Evolutionary conservation across 2,113 vertebrate species (phyloP).

Genomic region (Planiliza haematocheilus): DNA sequence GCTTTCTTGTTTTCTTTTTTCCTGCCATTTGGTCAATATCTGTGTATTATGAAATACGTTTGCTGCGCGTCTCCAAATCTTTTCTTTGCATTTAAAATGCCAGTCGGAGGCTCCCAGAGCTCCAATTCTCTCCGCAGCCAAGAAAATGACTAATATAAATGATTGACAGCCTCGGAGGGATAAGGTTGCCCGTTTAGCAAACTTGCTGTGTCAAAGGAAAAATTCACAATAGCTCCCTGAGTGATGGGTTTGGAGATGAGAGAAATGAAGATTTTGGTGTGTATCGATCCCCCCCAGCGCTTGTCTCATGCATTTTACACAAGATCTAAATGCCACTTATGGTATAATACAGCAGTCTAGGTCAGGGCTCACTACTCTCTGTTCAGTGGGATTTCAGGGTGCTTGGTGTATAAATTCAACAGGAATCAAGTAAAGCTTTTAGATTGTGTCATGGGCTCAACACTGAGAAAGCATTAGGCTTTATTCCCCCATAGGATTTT

Average conservation of each 20-base stretch:
- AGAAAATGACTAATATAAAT: slow-evolving; percentile 78
- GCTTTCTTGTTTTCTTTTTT: slow-evolving; percentile 62
- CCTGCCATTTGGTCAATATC: slow-evolving; percentile 61
- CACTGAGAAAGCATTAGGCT: slow-evolving; percentile 39
- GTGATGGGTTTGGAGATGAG: slow-evolving; percentile 65
- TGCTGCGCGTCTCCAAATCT: slow-evolving; percentile 33
- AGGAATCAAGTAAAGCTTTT: slow-evolving; percentile 66
- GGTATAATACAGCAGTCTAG: slow-evolving; percentile 67
- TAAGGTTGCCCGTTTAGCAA: slow-evolving; percentile 77
- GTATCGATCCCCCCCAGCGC: slow-evolving; percentile 73
- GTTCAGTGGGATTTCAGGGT: slow-evolving; percentile 67
- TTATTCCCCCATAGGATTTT: slow-evolving; percentile 50
- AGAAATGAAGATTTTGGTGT: slow-evolving; percentile 76
- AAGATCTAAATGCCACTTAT: slow-evolving; percentile 78
- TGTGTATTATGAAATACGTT: slow-evolving; percentile 66
- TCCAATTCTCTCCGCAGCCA: slow-evolving; percentile 59
- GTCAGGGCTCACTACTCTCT: slow-evolving; percentile 60
- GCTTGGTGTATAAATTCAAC: slow-evolving; percentile 63
- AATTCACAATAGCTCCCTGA: slow-evolving; percentile 58
- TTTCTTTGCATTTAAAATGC: slow-evolving; percentile 67
- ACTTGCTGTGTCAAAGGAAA: slow-evolving; percentile 67
- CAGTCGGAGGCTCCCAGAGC: slow-evolving; percentile 53
- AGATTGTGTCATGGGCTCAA: slow-evolving; percentile 59
- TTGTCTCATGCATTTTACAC: slow-evolving; percentile 83
- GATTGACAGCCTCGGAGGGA: slow-evolving; percentile 75